These are phyloP conservation scores for Trachymyrmex septentrionalis DNA, from an alignment of 1,140 invertebrate genomes.

Conservation along the genomic window DNA sequence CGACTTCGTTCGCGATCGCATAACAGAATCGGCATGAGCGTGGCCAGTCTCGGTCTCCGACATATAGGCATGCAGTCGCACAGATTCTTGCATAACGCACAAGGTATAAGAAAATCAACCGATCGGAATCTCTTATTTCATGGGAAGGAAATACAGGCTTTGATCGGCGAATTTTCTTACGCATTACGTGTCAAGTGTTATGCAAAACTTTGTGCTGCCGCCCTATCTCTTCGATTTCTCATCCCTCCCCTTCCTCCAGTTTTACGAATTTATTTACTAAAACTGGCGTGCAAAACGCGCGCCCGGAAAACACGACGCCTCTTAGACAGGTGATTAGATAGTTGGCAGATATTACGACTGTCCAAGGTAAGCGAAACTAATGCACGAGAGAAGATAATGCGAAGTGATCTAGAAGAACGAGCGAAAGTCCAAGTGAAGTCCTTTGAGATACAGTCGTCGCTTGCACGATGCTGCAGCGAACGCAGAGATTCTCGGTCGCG, in stretches of 20 bases:
- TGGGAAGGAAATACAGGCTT: no score
- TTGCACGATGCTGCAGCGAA: background rate
- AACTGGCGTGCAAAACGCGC: background rate
- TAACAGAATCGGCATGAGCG: constrained; percentile 16
- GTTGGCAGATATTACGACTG: background rate
- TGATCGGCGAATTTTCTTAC: no score
- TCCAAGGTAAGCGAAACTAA: background rate
- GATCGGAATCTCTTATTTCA: no score
- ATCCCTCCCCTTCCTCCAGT: background rate
- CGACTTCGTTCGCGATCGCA: constrained; percentile 18
- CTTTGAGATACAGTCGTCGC: background rate
- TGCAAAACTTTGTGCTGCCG: no score
- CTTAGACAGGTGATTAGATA: constrained; percentile 10
- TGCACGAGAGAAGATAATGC: background rate
- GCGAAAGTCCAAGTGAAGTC: constrained; percentile 22
- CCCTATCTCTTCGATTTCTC: background rate
- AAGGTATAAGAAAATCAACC: no score
- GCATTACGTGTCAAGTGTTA: no score
- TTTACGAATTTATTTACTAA: background rate
- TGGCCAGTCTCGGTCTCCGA: background rate
- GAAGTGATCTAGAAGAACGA: constrained; percentile 16
- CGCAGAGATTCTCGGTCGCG: constrained; percentile 2
- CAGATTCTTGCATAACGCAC: no score
- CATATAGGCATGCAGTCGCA: background rate
- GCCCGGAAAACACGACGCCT: background rate